These are phyloP conservation scores for Loriculus beryllinus DNA, from an alignment of 2,797 vertebrate species.

Conservation along the genomic window DNA sequence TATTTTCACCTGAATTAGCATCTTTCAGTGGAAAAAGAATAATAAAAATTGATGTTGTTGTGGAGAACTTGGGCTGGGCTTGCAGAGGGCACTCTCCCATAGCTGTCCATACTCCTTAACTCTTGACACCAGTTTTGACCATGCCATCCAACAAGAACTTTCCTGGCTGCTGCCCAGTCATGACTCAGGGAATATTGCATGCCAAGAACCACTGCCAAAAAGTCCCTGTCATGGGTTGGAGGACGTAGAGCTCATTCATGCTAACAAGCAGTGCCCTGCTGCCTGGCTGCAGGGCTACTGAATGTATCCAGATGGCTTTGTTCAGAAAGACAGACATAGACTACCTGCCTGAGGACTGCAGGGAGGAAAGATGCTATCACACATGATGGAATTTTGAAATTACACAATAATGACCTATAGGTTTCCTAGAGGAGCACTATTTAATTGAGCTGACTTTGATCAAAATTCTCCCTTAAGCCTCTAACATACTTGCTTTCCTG, in stretches of 20 bases:
- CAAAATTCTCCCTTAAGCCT: neutral
- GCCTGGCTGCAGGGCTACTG: neutral
- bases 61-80: neutral
- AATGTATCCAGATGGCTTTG: neutral
- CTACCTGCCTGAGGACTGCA: neutral
- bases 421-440: neutral
- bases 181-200: neutral
- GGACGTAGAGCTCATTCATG: neutral
- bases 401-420: neutral
- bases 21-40: neutral
- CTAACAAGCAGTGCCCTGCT: fast-evolving
- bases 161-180: neutral
- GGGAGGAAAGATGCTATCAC: neutral
- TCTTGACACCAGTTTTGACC: neutral
- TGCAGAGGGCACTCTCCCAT: neutral
- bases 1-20: neutral
- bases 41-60: neutral
- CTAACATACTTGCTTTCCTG: neutral
- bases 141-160: neutral
- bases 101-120: neutral
- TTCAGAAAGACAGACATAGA: neutral
- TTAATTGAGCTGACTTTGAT: neutral
- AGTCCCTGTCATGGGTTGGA: neutral
- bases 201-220: neutral
- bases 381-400: neutral